Conservation (phyloP, 2,797 vertebrate species). For the Hemibagrus guttatus region DNA sequence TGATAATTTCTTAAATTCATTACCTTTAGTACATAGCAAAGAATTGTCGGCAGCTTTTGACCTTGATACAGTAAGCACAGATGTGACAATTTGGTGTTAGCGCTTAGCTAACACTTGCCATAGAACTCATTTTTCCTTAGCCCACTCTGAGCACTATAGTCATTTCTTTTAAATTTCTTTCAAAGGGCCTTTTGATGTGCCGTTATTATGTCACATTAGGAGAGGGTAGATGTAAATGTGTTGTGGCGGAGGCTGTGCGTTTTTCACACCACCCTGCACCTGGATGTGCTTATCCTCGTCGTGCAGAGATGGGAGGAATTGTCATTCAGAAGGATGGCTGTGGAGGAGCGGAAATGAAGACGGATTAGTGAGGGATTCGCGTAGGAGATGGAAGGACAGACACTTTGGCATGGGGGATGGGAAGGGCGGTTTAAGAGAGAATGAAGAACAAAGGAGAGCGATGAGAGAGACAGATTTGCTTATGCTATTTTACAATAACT, state of each 20-base stretch:
- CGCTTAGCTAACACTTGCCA: constrained; percentile 30
- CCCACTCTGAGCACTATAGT: constrained; percentile 25
- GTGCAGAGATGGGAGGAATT: constrained; percentile 58
- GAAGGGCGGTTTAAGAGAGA: background rate
- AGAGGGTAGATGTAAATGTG: constrained; percentile 43
- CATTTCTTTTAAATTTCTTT: constrained; percentile 45
- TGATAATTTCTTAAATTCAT: constrained; percentile 12
- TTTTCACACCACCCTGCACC: constrained; percentile 44
- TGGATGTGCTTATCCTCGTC: constrained; percentile 57
- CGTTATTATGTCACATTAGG: constrained; percentile 52
- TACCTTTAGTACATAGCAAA: constrained; percentile 23
- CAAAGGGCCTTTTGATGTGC: constrained; percentile 44
- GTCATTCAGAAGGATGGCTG: constrained; percentile 56
- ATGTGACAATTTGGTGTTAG: constrained; percentile 29
- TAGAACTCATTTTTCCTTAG: constrained; percentile 39
- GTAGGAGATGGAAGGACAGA: constrained; percentile 56
- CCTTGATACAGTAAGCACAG: constrained; percentile 37
- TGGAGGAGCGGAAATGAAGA: constrained; percentile 67
- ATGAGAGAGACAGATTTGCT: background rate
- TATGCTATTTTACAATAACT: constrained; percentile 11
- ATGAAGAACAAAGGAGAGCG: constrained; percentile 14
- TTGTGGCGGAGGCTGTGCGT: constrained; percentile 39
- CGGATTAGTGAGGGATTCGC: constrained; percentile 64
- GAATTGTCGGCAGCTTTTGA: constrained; percentile 6
- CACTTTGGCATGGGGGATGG: constrained; percentile 34